phyloP scores from a whole-genome alignment of 2,888 invertebrate genomes.

The Rotaria sp. region DNA sequence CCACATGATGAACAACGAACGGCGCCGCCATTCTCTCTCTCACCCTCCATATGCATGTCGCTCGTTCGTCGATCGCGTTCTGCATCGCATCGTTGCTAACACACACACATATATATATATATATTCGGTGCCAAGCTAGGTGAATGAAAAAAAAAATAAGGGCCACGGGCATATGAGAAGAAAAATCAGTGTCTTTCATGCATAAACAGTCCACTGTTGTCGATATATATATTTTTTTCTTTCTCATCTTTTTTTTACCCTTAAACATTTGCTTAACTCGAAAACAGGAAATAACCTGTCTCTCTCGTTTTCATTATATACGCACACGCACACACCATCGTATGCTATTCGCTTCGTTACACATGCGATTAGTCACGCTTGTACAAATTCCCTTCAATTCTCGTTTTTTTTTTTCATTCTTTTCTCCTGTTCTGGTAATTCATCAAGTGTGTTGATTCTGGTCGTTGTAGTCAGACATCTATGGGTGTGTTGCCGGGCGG shows the following conservation, averaged over 20 bases:
- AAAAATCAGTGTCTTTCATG: neutral
- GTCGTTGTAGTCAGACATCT: neutral
- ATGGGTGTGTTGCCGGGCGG: neutral
- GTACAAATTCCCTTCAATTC: neutral
- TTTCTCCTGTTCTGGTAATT: neutral
- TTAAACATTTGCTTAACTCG: neutral
- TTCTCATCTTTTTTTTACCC: neutral
- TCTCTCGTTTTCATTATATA: neutral
- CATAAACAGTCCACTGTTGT: neutral
- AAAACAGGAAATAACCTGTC: neutral
- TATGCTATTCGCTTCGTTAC: conserved; percentile 14
- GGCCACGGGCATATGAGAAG: neutral
- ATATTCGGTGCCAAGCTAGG: neutral
- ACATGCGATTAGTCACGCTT: conserved; percentile 3
- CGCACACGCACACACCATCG: neutral
- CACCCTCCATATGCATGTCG: neutral
- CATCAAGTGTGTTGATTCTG: neutral
- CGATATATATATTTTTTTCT: neutral
- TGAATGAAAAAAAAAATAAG: neutral
- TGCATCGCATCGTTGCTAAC: conserved; percentile 14
- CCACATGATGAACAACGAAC: conserved; percentile 31
- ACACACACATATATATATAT: neutral
- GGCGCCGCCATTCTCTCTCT: neutral
- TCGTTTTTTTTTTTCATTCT: neutral
- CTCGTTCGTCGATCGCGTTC: conserved; percentile 2